phyloP scores from a whole-genome alignment of 2,797 vertebrate species.

The Spheniscus humboldti region DNA sequence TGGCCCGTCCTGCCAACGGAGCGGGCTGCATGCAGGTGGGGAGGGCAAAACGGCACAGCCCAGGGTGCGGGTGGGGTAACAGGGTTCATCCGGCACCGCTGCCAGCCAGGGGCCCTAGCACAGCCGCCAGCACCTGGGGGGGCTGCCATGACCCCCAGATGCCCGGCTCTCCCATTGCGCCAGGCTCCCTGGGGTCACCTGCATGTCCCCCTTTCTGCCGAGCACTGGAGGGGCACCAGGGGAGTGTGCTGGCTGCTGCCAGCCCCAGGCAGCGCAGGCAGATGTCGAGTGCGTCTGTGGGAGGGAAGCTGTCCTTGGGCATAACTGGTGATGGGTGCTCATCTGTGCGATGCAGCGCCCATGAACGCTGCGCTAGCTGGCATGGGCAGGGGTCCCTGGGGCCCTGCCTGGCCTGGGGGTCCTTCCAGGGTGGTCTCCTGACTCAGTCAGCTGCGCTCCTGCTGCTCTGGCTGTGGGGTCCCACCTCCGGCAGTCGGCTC shows the following conservation, averaged over 20 bases:
- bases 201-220: neutral
- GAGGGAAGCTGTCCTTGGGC: neutral
- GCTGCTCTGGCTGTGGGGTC: rapidly evolving
- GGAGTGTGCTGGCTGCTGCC: rapidly evolving
- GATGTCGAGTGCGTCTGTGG: neutral
- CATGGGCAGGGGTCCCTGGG: rapidly evolving
- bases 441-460: rapidly evolving
- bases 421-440: neutral
- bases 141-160: neutral
- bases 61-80: rapidly evolving
- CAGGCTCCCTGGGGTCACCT: neutral
- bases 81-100: rapidly evolving
- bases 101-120: neutral
- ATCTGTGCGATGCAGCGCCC: rapidly evolving
- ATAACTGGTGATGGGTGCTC: neutral
- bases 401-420: neutral
- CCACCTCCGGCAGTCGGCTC: rapidly evolving
- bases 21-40: rapidly evolving
- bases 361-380: neutral
- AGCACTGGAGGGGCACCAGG: neutral
- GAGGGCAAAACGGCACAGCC: neutral
- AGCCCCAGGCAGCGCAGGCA: neutral
- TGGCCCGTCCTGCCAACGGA: rapidly evolving
- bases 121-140: neutral
- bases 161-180: rapidly evolving